Base-by-base conservation (phyloP, 1,140 invertebrate genomes). In the Asobara japonica region DNA sequence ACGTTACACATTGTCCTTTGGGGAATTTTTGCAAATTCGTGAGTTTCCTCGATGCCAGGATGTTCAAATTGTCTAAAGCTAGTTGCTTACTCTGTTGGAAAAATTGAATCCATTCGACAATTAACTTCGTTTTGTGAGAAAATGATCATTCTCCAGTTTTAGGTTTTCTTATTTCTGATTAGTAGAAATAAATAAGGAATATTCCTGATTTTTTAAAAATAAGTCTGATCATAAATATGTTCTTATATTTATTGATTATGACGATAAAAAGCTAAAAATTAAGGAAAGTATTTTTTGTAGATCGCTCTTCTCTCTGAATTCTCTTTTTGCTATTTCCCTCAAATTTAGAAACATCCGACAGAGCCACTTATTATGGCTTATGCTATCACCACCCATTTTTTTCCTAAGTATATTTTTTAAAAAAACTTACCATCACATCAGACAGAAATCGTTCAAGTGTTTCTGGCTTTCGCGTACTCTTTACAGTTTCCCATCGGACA, bases 71-170 rank as follows among this genome's bases (percentile, higher is more conserved):
- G 30, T 83, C 79, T 27, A 83, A 60, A 1, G 82, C 83, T 56
- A 80, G 36, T 36, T 80, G 69, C 76, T 84, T 86, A 56, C 78
- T 76, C 83, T 85, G 8, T n/a, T 20, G n/a, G 33, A 51, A 38
- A 11, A 56, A 38, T 38, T 16, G 11, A n/a, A 29, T 36, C 62
- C 68, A 67, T 36, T 41, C n/a, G 11, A 67, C 60, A n/a, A 60
- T 67, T 31, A 13, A 66, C 5, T 72, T 30, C 2, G 22, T 6
- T 56, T 68, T 25, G 16, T n/a, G n/a, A n/a, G n/a, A n/a, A n/a
- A n/a, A n/a, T n/a, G n/a, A n/a, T n/a, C n/a, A n/a, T n/a, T n/a
- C n/a, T n/a, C n/a, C n/a, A n/a, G n/a, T n/a, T n/a, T n/a, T n/a
- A n/a, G n/a, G n/a, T n/a, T n/a, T n/a, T n/a, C n/a, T n/a, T n/a